Base-by-base conservation (phyloP, 2,888 invertebrate species). In the Cerastoderma edule region DNA sequence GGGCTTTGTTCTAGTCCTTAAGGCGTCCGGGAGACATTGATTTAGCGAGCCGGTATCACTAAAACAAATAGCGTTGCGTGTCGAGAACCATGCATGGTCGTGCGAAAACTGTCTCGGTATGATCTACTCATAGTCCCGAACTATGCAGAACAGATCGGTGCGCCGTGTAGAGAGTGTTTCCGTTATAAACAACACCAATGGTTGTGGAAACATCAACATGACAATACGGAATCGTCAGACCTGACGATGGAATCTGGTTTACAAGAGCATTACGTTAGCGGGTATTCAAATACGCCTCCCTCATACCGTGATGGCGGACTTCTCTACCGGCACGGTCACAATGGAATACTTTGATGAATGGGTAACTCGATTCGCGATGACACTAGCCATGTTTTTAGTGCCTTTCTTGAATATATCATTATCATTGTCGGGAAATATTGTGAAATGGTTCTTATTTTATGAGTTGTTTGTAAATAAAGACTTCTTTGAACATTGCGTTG, bases 1-100 rank as follows among this genome's bases (percentile, higher is more conserved):
- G 75, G 77, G 76, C 76, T 67, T 54, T 46, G 50, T 75, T 78
- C 65, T 50, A 69, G 66, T 72, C 71, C 66, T 57, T 76, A 79
- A 82, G 71, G 79, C 76, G 79, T 73, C 67, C 44, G 44, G 69
- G 72, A 60, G 82, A 82, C 81, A 78, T 75, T 81, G 81, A 81
- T 81, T 81, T 81, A 75, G 75, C 73, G 81, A 60, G 73, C 68
- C 44, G 33, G 46, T 66, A 71, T 71, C 67, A 67, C 35, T 54
- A 68, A 74, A 68, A 71, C 60, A 73, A 69, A 71, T 75, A 68
- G 75, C 68, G 65, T 67, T 76, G 81, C 78, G 81, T 78, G 75
- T 48, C 39, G 64, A 68, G 32, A 54, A 35, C 44, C 32, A 33
- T 5, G 71, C 6, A 22, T 64, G 50, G 64, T 39, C 28, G 48